Evolutionary conservation across 2,797 vertebrate species (phyloP).

Genomic region (Tapera naevia): DNA sequence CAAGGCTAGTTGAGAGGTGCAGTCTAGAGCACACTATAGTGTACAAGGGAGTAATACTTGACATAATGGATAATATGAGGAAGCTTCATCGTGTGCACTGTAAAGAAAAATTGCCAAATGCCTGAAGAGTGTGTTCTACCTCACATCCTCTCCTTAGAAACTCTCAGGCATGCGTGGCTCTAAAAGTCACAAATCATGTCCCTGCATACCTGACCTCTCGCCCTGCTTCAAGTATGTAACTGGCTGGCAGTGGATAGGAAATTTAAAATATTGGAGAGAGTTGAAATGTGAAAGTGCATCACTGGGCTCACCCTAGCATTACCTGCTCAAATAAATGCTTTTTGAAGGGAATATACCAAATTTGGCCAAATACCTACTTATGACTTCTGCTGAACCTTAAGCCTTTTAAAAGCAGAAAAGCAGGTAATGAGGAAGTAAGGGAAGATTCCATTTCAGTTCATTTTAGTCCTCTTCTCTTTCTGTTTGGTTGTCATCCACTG

Average conservation of each 20-base stretch:
- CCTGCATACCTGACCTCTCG: not conserved
- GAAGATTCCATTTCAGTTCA: not conserved
- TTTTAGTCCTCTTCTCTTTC: not conserved
- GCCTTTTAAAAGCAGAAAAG: not conserved
- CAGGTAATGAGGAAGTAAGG: not conserved
- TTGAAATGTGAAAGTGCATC: not conserved
- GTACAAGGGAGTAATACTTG: not conserved
- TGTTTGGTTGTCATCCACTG: not conserved
- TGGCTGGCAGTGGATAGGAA: not conserved
- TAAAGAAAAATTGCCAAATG: not conserved
- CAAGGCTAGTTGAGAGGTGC: not conserved
- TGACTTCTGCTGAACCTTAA: not conserved
- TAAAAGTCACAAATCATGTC: not conserved
- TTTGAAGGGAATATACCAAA: not conserved
- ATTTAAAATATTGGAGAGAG: not conserved
- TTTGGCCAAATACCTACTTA: not conserved
- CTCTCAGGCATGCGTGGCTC: not conserved
- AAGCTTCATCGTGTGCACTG: not conserved
- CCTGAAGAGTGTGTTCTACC: not conserved
- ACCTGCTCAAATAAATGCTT: not conserved
- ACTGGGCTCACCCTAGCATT: not conserved
- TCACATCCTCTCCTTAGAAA: not conserved
- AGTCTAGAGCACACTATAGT: not conserved
- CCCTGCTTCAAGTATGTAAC: not conserved
- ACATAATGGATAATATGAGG: not conserved